Base-by-base conservation (phyloP, 2,113 vertebrate species). In the Scartelaos histophorus region DNA sequence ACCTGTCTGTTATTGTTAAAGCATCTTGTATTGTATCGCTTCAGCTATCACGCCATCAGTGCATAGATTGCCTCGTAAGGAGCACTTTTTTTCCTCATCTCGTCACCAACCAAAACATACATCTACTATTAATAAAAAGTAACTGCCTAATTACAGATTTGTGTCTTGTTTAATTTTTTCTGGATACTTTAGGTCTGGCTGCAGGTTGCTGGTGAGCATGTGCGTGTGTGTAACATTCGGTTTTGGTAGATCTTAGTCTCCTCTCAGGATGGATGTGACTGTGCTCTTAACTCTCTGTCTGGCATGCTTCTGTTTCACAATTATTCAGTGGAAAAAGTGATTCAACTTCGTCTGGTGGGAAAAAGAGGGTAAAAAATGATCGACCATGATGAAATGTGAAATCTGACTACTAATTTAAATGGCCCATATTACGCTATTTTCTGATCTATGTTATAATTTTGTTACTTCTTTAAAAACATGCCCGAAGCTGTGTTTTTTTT, bases 171-270 rank as follows among this genome's bases (percentile, higher is more conserved):
- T 58, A 58, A 58, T 4, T 13, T 56, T 57, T 10, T 21, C 75
- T n/a, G 67, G 69, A 75, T 81, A 84, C 69, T 76, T 71, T 56
- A 65, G 79, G 75, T 83, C 74, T 70, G 71, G 81, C 83, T 16
- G 79, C 81, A 84, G 89, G 88, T 89, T 71, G 70, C 86, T 86
- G 90, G 85, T 82, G 69, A 88, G 85, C 88, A 81, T 79, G 60
- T 88, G 83, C 89, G 70, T 60, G 54, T 81, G 69, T 76, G 74
- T 77, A 79, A 80, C 83, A 19, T 65, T 75, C 80, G 61, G 69
- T 80, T 71, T 81, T 86, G 69, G 79, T 89, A 83, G 87, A 71
- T 78, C 81, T 29, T 88, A 85, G 79, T 82, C 62, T 81, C 66
- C 73, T 75, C 69, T 25, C 73, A 73, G 67, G 69, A 5, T 65